phyloP scores from a whole-genome alignment of 2,797 vertebrate genomes.

The Harpagifer antarcticus region DNA sequence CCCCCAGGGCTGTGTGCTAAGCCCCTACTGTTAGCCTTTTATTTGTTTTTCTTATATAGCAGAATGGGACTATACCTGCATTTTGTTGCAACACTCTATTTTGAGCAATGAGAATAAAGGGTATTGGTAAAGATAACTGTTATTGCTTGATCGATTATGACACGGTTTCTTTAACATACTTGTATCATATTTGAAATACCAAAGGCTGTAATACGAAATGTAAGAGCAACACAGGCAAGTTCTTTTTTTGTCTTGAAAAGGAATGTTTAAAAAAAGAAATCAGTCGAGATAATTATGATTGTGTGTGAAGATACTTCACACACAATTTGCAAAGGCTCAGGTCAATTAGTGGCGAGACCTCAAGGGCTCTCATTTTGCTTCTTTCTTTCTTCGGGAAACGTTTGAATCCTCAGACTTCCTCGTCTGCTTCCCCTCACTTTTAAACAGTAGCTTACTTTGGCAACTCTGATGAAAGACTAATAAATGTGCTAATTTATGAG shows the following conservation, averaged over 20 bases:
- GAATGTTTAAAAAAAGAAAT: constrained; percentile 20
- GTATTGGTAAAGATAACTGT: too few species aligned
- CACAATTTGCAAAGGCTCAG: constrained; percentile 42
- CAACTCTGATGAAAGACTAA: constrained; percentile 74
- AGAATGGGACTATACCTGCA: too few species aligned
- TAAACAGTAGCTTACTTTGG: constrained; percentile 62
- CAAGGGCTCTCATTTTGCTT: constrained; percentile 44
- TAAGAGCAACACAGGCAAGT: neutral
- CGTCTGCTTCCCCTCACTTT: constrained; percentile 56
- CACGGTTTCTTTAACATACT: neutral
- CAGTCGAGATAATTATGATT: constrained; percentile 33
- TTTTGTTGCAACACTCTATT: too few species aligned
- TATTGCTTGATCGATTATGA: neutral
- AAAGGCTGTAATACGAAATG: neutral
- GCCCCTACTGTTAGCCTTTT: too few species aligned
- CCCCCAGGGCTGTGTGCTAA: too few species aligned
- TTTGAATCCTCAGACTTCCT: constrained; percentile 37
- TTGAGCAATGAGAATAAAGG: too few species aligned
- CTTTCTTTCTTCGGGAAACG: constrained; percentile 42
- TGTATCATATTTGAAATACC: neutral
- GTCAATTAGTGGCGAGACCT: constrained; percentile 64
- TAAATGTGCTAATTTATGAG: constrained; percentile 71
- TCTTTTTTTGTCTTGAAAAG: constrained; percentile 10
- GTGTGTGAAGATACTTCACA: constrained; percentile 37
- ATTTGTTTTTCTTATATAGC: too few species aligned